phyloP scores from a whole-genome alignment of 2,113 vertebrate genomes.

The Cavia porcellus region DNA sequence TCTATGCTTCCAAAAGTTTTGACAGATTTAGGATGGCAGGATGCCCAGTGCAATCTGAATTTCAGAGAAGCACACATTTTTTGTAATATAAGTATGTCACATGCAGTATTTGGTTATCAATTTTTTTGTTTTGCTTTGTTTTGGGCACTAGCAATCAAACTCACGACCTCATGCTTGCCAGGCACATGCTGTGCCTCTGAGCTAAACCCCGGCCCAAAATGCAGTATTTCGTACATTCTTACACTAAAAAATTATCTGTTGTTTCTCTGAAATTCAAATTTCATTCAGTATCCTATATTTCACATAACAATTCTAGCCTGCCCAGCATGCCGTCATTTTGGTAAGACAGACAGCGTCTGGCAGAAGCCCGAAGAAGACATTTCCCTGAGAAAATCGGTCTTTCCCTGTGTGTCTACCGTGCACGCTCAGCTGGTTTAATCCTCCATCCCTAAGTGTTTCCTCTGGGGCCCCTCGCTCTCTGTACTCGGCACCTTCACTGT shows the following conservation, averaged over 20 bases:
- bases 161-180: no score
- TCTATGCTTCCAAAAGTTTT: neutral
- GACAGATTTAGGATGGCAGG: neutral
- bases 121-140: no score
- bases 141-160: no score
- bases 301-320: neutral
- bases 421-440: neutral
- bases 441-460: neutral
- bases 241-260: neutral
- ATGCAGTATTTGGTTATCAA: neutral
- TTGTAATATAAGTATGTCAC: neutral
- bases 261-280: conserved; percentile 8
- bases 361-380: neutral
- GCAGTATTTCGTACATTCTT: neutral
- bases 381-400: neutral
- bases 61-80: neutral
- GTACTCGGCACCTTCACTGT: neutral
- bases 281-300: neutral
- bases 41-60: conserved; percentile 16
- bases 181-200: no score
- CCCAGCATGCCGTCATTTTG: neutral
- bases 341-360: neutral
- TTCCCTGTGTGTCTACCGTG: neutral
- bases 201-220: no score
- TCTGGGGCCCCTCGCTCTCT: neutral